Conservation (phyloP, 1,140 invertebrate species). For the Dinoponera quadriceps region DNA sequence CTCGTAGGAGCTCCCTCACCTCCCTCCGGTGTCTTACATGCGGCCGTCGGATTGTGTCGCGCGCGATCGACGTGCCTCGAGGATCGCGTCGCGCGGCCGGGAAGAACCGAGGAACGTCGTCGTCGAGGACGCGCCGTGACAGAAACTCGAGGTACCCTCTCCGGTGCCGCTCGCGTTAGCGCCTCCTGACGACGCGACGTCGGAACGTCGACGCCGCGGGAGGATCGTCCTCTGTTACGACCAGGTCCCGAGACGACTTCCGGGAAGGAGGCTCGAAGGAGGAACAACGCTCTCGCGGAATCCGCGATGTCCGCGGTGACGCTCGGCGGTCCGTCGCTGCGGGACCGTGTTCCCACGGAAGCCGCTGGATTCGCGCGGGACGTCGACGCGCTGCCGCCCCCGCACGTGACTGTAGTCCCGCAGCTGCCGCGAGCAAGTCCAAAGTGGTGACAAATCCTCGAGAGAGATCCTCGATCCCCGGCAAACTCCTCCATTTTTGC, state of each 20-base stretch:
- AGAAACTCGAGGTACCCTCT: conserved; percentile 15
- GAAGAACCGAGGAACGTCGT: conserved; percentile 9
- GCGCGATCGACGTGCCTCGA: conserved; percentile 12
- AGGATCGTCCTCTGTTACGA: no score
- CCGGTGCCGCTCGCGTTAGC: conserved; percentile 50
- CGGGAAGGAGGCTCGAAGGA: no score
- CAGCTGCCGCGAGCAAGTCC: no score
- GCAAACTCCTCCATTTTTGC: no score
- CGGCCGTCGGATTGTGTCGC: neutral
- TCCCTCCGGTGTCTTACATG: neutral
- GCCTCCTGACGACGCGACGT: conserved; percentile 51
- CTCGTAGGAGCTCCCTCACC: neutral
- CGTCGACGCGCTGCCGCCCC: conserved; percentile 18
- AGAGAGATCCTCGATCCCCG: no score
- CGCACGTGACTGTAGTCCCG: conserved; percentile 17
- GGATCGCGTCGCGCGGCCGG: neutral
- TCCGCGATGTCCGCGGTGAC: conserved; percentile 38
- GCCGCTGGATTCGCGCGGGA: conserved; percentile 36
- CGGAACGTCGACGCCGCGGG: conserved; percentile 22
- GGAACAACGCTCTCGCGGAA: neutral
- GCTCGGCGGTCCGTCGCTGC: conserved; percentile 59
- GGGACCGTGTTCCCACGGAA: conserved; percentile 47
- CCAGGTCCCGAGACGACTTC: no score
- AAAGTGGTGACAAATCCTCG: no score
- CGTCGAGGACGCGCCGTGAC: neutral